Conservation (phyloP, 2,113 vertebrate genomes). For the Indri indri region DNA sequence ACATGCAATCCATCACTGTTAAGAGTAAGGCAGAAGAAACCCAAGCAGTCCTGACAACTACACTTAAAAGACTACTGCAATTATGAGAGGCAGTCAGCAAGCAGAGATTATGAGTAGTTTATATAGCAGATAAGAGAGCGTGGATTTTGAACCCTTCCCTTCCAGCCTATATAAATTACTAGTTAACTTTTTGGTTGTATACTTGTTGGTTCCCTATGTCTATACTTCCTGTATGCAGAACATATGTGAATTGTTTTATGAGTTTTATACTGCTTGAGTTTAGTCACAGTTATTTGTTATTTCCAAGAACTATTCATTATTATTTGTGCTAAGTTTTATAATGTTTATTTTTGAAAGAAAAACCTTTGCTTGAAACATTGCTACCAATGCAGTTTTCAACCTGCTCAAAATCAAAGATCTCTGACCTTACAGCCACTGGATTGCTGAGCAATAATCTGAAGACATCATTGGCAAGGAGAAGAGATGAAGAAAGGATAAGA, state of each 20-base stretch:
- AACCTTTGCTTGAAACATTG: background rate
- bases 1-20: constrained; percentile 43
- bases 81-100: constrained; percentile 1
- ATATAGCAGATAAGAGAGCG: constrained; percentile 13
- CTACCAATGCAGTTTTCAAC: background rate
- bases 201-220: background rate
- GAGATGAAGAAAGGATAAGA: background rate
- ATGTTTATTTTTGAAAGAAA: background rate
- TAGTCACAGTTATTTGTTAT: background rate
- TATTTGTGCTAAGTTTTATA: constrained; percentile 7
- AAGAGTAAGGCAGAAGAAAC: background rate
- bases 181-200: constrained; percentile 63
- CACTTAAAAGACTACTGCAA: background rate
- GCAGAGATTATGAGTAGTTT: constrained; percentile 63
- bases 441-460: constrained; percentile 24
- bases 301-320: background rate
- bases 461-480: background rate
- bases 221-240: background rate
- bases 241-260: background rate
- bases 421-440: background rate
- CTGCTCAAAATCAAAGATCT: constrained; percentile 7
- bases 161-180: constrained; percentile 70
- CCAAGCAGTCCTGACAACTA: background rate
- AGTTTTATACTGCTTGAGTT: background rate
- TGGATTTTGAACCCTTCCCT: constrained; percentile 77